Evolutionary conservation across 2,113 vertebrate species (phyloP), one percentile per base, ranked within the genome.

Genomic region (Morone chrysops): DNA sequence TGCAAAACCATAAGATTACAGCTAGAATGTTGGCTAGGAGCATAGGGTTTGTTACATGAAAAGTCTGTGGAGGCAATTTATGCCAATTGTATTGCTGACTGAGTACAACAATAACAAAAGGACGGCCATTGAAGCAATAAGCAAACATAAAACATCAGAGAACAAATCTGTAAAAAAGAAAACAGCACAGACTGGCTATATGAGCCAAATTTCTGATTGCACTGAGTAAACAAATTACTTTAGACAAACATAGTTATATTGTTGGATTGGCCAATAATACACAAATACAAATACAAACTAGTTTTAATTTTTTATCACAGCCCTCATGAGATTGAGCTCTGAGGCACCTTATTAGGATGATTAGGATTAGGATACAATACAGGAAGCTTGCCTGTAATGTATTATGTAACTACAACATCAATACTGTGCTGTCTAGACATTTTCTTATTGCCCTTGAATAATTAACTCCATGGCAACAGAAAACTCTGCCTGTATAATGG

Each of bases 361-460:
- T 59, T 36, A 59, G 57, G 57, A 59, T 59, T 59, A 57, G 54
- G 51, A 54, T 50, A 62, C 20, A 43, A 75, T 25, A 25, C 9
- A 65, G 50, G 2, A 20, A 18, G 36, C 20, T 54, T 53, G 36
- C 41, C 20, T 40, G 13, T 53, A 11, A 43, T 25, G 36, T 53
- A 25, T 65, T 25, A 31, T 18, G 17, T 54, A 54, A 75, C n/a
- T 54, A 59, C 14, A 65, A 45, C 63, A 65, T 31, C n/a, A 70
- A 47, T 22, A n/a, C 5, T 45, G 38, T 54, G 65, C 9, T 40
- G 38, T 63, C 16, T 40, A 31, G 8, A 41, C 25, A 10, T 57
- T 79, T 76, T 63, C 48, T 70, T 25, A 50, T 12, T 62, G 5
- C 18, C 12, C 7, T 63, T 20, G 13, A 9, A 61, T 62, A 75